Conservation (phyloP, 1,140 invertebrate genomes). For the Matsumurasca onukii region DNA sequence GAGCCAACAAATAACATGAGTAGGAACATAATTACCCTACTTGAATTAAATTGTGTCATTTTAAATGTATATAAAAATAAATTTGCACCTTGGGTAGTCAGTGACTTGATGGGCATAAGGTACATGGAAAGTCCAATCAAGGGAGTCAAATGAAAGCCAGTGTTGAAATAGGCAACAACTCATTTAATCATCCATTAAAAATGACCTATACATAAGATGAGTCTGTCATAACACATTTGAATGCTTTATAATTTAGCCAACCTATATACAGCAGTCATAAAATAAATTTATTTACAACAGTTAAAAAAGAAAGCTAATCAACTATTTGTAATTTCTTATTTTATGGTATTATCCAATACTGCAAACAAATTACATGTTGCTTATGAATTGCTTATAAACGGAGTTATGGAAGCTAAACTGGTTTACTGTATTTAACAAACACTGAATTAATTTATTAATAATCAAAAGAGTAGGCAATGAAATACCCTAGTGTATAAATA, state of each 20-base stretch:
- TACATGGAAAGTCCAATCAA: background rate
- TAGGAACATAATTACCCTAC: no score
- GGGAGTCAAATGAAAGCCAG: background rate
- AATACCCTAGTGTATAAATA: background rate
- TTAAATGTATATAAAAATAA: no score
- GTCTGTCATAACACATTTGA: background rate
- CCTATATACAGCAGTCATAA: slow-evolving; percentile 27
- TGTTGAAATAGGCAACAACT: slow-evolving; percentile 15
- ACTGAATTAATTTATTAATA: background rate
- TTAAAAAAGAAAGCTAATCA: background rate
- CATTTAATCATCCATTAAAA: slow-evolving; percentile 46
- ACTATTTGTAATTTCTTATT: background rate
- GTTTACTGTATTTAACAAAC: background rate
- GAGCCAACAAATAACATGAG: no score
- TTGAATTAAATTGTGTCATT: no score
- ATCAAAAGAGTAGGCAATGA: background rate
- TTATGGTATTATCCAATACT: background rate
- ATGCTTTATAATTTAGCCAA: background rate
- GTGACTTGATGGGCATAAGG: background rate
- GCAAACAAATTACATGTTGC: background rate
- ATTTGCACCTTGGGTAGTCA: no score
- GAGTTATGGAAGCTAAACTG: background rate
- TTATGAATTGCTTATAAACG: background rate
- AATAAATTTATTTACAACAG: slow-evolving; percentile 25
- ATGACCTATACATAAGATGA: slow-evolving; percentile 28